Base-by-base conservation (phyloP, 2,113 vertebrate genomes). In the Scartelaos histophorus region DNA sequence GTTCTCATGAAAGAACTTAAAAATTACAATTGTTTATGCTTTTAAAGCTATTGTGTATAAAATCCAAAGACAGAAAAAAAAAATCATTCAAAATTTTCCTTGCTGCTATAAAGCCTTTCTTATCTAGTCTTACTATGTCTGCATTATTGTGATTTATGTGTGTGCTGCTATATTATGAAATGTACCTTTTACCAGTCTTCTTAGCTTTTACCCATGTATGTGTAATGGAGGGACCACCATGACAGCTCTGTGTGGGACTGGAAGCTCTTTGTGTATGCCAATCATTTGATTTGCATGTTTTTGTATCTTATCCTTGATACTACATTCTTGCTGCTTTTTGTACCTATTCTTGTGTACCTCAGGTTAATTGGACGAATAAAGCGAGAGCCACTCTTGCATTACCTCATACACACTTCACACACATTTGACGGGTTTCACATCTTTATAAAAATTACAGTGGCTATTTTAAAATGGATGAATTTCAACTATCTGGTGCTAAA, bases 111-210 rank as follows among this genome's bases (percentile, higher is more conserved):
- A 95, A 95, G 95, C 95, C 95, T 93, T 94, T 94, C 91, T 84
- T 92, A 94, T 93, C 87, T 93, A 94, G 94, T 93, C 91, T 95
- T 96, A 94, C 87, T 93, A 95, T 95, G 93, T 95, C 93, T 94
- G 94, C 94, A 92, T 95, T 95, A 94, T 94, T 96, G 94, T 96
- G 94, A 95, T 97, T 96, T 94, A 95, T 95, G 87, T 93, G 95
- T 98, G 95, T 98, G 97, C 97, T 98, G 97, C 97, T 98, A 97
- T 95, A 95, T 96, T 94, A 95, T 95, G 94, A 95, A 95, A 93
- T 93, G 92, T 95, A 76, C 79, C 56, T 86, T 85, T 77, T 86
- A 88, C 85, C 76, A 72, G 81, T 90, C 78, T 75, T 75, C 73
- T 75, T 80, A 85, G 82, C 81, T 86, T 85, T 78, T 86, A 66